Conservation (phyloP, 1,140 invertebrate genomes). For the Hycleus phaleratus region DNA sequence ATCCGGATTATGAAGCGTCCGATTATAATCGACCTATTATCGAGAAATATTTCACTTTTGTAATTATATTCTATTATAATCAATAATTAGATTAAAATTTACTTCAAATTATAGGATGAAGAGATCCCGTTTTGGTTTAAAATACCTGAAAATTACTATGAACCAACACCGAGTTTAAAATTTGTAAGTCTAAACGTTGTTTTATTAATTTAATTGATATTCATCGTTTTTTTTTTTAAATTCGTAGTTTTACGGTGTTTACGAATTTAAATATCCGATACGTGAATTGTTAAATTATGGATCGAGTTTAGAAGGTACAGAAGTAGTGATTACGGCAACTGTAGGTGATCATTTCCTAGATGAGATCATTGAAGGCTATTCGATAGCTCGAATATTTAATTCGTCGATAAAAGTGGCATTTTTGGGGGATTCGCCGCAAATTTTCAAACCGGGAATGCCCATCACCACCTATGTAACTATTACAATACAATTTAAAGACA, state of each 20-base stretch:
- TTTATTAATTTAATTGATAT: background rate
- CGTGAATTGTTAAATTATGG: conserved; percentile 63
- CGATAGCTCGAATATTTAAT: conserved; percentile 79
- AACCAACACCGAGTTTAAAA: conserved; percentile 56
- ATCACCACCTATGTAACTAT: conserved; percentile 62
- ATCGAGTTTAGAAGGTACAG: conserved; percentile 64
- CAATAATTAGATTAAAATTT: no score
- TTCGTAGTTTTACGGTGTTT: conserved; percentile 79
- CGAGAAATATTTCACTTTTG: conserved; percentile 68
- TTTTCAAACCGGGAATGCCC: conserved; percentile 91
- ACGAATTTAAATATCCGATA: conserved; percentile 78
- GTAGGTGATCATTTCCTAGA: conserved; percentile 86
- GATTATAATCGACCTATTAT: conserved; percentile 49
- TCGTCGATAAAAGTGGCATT: conserved; percentile 74
- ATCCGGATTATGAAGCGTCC: conserved; percentile 3
- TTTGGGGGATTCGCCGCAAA: conserved; percentile 80
- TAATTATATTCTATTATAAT: conserved; percentile 38
- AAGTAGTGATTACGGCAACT: conserved; percentile 77
- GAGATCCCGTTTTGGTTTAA: conserved; percentile 70
- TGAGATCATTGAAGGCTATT: conserved; percentile 78
- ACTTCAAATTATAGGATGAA: conserved; percentile 49
- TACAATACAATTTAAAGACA: background rate
- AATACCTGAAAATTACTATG: conserved; percentile 44
- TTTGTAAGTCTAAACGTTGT: conserved; percentile 48
- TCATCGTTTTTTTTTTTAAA: background rate